Evolutionary conservation across 2,113 vertebrate genomes (phyloP).

Genomic region (Caloenas nicobarica): DNA sequence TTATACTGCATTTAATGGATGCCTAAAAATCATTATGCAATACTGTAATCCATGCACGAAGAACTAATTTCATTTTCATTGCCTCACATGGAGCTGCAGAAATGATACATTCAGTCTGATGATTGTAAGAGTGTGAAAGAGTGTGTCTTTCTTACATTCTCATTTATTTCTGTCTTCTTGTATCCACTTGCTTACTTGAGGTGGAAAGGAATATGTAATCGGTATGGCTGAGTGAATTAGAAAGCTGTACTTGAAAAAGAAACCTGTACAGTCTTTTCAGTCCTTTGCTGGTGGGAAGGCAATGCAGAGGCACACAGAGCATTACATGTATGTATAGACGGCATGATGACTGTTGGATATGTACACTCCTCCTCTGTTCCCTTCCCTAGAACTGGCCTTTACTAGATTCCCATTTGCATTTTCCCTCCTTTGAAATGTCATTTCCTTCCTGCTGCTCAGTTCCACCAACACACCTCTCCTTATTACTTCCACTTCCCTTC

Average conservation of each 20-base stretch:
- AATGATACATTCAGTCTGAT: background rate
- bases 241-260: background rate
- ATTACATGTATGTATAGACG: background rate
- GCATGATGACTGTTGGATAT: background rate
- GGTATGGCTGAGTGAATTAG: background rate
- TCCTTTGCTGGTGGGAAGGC: background rate
- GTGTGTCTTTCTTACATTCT: background rate
- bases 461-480: background rate
- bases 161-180: background rate
- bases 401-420: background rate
- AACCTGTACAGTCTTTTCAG: background rate
- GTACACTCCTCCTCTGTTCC: background rate
- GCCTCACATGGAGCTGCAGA: conserved; percentile 10
- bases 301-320: background rate
- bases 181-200: background rate
- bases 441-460: conserved; percentile 13
- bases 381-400: background rate
- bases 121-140: background rate
- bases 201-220: background rate
- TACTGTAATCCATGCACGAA: conserved; percentile 6
- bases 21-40: background rate
- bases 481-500: conserved; percentile 17
- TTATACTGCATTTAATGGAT: conserved; percentile 23
- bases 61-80: conserved; percentile 25
- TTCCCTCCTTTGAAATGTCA: conserved; percentile 22